A percentile compares a stretch with the other conserved stretches of the same genome.
These are phyloP conservation scores for Hyaena hyaena DNA, from an alignment of 2,113 vertebrate species.

Conservation along the genomic window DNA sequence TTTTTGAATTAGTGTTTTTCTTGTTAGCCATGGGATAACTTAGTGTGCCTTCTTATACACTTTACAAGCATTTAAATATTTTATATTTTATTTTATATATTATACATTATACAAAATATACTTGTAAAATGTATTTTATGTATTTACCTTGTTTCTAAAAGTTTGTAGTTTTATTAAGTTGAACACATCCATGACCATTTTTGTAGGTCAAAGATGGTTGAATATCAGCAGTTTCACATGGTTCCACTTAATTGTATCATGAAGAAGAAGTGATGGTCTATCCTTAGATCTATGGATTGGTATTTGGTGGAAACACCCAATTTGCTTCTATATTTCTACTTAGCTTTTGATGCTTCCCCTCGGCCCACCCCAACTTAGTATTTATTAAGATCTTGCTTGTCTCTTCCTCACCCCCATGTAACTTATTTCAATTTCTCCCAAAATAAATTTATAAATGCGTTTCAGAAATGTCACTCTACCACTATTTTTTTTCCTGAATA, in stretches of 20 bases:
- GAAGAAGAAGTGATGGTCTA: background rate
- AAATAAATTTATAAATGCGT: background rate
- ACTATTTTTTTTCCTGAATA: background rate
- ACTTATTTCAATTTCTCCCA: conserved; percentile 3
- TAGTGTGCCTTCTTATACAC: background rate
- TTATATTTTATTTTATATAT: background rate
- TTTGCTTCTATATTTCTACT: background rate
- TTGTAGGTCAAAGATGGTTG: background rate
- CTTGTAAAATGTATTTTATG: background rate
- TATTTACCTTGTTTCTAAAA: background rate
- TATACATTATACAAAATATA: background rate
- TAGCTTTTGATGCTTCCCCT: background rate
- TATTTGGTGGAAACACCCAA: background rate
- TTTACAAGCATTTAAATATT: background rate
- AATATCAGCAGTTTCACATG: background rate
- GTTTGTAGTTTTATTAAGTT: conserved; percentile 14
- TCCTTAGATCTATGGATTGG: background rate
- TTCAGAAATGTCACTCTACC: background rate
- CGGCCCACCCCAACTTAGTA: background rate
- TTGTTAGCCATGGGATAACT: background rate
- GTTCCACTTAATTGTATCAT: background rate
- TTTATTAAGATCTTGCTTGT: background rate
- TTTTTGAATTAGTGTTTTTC: background rate
- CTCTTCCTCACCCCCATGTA: background rate
- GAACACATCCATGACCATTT: background rate